These are phyloP conservation scores for Octonoba sinensis DNA, from an alignment of 2,888 invertebrate genomes.

Conservation along the genomic window DNA sequence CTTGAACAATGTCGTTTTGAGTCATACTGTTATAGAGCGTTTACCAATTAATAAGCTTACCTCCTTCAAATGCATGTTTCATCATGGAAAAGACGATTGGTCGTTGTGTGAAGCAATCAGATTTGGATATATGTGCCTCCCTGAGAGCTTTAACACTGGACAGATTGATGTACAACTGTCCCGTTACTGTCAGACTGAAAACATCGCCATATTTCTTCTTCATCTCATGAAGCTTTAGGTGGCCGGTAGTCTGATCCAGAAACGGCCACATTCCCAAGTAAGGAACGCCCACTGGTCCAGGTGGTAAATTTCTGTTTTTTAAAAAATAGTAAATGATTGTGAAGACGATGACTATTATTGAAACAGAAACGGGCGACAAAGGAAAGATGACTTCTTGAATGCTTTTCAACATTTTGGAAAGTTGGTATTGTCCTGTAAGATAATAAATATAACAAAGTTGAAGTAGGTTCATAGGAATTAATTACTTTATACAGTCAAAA, in stretches of 20 bases:
- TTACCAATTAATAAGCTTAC: not conserved
- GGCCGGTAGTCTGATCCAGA: conserved; percentile 2
- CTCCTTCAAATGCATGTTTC: conserved; percentile 6
- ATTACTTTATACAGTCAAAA: no score
- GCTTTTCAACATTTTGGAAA: no score
- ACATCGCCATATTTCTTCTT: conserved; percentile 35
- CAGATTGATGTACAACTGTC: conserved; percentile 13
- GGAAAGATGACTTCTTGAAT: not conserved
- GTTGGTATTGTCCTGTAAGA: no score
- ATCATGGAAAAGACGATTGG: conserved; percentile 1
- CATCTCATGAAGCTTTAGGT: conserved; percentile 9
- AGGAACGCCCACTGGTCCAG: conserved; percentile 26
- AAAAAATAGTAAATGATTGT: not conserved
- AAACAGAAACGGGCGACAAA: conserved; percentile 5
- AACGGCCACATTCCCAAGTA: conserved; percentile 37
- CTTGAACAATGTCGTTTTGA: no score
- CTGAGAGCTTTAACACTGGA: conserved; percentile 13
- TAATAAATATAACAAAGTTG: no score
- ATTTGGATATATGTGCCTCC: conserved; percentile 15
- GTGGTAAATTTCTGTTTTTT: conserved; percentile 16
- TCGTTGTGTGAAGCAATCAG: conserved; percentile 17
- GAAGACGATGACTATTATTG: not conserved
- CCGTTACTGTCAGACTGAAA: conserved; percentile 9
- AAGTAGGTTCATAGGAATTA: no score
- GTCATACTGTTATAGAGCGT: no score